phyloP scores from a whole-genome alignment of 1,140 invertebrate genomes.

The Pararge aegeria region DNA sequence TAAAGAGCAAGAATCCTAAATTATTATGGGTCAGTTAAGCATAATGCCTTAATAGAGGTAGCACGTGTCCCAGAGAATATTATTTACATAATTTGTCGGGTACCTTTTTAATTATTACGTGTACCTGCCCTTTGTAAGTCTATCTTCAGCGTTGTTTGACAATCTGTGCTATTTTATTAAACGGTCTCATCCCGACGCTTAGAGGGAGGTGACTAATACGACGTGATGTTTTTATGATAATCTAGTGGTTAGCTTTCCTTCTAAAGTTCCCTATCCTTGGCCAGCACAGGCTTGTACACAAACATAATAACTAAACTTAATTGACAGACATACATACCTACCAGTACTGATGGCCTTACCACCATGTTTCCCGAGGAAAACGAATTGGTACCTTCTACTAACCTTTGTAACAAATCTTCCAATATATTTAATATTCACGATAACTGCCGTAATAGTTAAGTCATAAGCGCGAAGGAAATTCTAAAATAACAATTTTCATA shows the following conservation, averaged over 20 bases:
- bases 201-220: too few relatives aligned
- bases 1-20: neutral
- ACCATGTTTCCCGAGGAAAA: too few relatives aligned
- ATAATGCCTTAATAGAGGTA: conserved; percentile 47
- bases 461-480: neutral
- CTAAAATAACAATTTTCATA: conserved; percentile 8
- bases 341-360: too few relatives aligned
- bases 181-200: too few relatives aligned
- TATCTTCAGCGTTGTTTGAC: neutral
- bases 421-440: conserved; percentile 4
- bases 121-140: neutral
- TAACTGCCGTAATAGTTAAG: neutral
- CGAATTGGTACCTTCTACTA: too few relatives aligned
- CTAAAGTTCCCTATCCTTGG: too few relatives aligned
- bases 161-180: neutral
- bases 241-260: too few relatives aligned
- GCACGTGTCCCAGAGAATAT: conserved; percentile 30
- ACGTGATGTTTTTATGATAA: too few relatives aligned
- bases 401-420: neutral
- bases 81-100: conserved; percentile 48
- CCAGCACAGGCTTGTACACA: too few relatives aligned
- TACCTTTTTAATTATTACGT: conserved; percentile 31
- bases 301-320: too few relatives aligned
- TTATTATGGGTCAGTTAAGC: conserved; percentile 31
- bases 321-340: too few relatives aligned